Evolutionary conservation across 2,888 invertebrate genomes (phyloP).

Genomic region (Craniophora ligustri): DNA sequence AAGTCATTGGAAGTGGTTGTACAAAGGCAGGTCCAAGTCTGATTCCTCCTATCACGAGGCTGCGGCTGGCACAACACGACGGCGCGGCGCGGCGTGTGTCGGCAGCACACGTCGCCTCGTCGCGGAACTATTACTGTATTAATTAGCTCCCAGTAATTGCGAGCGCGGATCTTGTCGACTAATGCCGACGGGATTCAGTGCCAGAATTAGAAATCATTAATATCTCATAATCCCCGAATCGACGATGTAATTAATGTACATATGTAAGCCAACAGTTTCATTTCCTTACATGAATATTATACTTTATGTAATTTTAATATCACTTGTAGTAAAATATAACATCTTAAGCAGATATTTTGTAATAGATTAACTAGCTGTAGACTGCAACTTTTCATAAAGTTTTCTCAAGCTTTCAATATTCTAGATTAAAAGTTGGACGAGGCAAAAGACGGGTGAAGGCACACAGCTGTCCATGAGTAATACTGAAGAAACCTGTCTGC

Average conservation of each 20-base stretch:
- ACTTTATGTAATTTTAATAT: too few species aligned
- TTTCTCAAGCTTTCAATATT: not conserved
- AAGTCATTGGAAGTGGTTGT: too few species aligned
- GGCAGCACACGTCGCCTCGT: not conserved
- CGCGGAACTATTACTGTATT: not conserved
- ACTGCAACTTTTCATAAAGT: not conserved
- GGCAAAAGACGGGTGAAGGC: not conserved
- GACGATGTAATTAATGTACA: not conserved
- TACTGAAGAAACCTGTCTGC: too few species aligned
- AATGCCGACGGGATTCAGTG: not conserved
- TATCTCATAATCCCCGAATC: not conserved
- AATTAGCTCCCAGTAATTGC: constrained; percentile 6
- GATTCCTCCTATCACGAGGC: not conserved
- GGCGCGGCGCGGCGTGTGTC: not conserved
- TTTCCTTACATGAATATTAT: too few species aligned
- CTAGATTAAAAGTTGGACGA: not conserved
- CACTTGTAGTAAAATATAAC: too few species aligned
- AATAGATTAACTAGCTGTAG: not conserved
- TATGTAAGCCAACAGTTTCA: not conserved
- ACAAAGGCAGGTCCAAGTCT: too few species aligned
- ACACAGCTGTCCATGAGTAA: too few species aligned
- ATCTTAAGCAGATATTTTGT: not conserved
- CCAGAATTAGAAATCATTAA: not conserved
- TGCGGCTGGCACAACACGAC: not conserved
- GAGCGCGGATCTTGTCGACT: not conserved